Evolutionary conservation across 2,888 invertebrate genomes (phyloP).

Genomic region (Eupeodes luniger): DNA sequence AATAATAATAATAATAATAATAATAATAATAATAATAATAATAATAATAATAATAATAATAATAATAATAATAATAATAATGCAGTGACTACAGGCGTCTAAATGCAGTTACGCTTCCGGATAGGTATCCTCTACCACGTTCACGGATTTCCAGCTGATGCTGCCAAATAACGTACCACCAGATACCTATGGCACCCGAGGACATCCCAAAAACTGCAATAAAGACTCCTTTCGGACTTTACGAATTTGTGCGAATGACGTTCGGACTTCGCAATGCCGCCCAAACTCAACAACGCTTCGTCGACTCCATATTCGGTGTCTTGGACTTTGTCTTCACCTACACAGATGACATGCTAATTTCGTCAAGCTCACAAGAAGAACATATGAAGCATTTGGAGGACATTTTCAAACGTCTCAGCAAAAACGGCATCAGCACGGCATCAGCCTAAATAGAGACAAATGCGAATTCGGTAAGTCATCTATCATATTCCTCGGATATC

Average conservation of each 20-base stretch:
- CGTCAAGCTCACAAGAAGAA: no score
- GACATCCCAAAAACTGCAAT: constrained; percentile 21
- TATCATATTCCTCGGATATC: constrained; percentile 4
- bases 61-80: no score
- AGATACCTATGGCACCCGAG: constrained; percentile 24
- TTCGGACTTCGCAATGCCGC: constrained; percentile 17
- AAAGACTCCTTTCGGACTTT: constrained; percentile 2
- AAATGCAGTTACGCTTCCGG: constrained; percentile 7
- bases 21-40: no score
- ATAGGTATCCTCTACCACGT: constrained; percentile 24
- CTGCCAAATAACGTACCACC: neutral
- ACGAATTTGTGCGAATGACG: constrained; percentile 17
- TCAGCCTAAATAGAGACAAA: neutral
- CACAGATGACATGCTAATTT: constrained; percentile 30
- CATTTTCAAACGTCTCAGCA: neutral
- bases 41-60: no score
- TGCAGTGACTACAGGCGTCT: constrained; percentile 12
- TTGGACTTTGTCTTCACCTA: constrained; percentile 24
- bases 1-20: no score
- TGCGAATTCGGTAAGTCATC: neutral
- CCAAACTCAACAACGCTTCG: constrained; percentile 12
- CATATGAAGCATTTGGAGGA: no score
- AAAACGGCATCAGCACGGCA: no score
- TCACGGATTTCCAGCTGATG: constrained; percentile 33
- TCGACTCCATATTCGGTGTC: no score